Evolutionary conservation across 2,797 vertebrate genomes (phyloP), one percentile per base, ranked within the genome.

Genomic region (Crypturellus tataupa): DNA sequence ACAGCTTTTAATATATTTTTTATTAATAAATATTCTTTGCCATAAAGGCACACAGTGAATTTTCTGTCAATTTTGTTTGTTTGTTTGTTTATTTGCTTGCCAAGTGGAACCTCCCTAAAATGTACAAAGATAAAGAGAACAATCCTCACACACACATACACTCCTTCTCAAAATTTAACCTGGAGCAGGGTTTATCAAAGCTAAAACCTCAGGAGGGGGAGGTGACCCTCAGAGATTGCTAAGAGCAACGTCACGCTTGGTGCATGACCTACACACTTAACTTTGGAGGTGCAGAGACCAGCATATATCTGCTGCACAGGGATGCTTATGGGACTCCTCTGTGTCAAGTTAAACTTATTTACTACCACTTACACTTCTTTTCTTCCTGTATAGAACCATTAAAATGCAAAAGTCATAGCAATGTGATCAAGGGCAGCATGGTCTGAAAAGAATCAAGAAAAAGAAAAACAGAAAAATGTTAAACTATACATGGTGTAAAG

Each of bases 251-350:
- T 37, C 37, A 37, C 9, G n/a, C 18, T 1, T 0, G 35, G 5
- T 23, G 11, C 10, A 1, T 55, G 12, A 56, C 31, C 0, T 46
- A 15, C 39, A 35, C 37, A 46, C 25, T 13, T 20, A 5, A 2
- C 6, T 53, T 73, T 60, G 0, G 2, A 70, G 49, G 10, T 49
- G 33, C 37, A 49, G 6, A 33, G 27, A 31, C 9, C 23, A 14
- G 29, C 42, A 65, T 23, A 15, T 20, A 44, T 42, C 40, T 44
- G 29, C 42, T 20, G 20, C 19, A 46, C 10, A n/a, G 31, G 55
- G 18, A 56, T 9, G 15, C 10, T 79, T 55, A 4, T 25, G 40
- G 33, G 55, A 67, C 6, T 76, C 9, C 35, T 69, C 46, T 37
- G 20, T 19, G 53, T 47, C 77, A 19, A 35, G 33, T 5, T 67